A percentile compares a stretch with the other conserved stretches of the same genome.
Evolutionary conservation across 2,113 vertebrate genomes (phyloP).

Genomic region (Sorex araneus): DNA sequence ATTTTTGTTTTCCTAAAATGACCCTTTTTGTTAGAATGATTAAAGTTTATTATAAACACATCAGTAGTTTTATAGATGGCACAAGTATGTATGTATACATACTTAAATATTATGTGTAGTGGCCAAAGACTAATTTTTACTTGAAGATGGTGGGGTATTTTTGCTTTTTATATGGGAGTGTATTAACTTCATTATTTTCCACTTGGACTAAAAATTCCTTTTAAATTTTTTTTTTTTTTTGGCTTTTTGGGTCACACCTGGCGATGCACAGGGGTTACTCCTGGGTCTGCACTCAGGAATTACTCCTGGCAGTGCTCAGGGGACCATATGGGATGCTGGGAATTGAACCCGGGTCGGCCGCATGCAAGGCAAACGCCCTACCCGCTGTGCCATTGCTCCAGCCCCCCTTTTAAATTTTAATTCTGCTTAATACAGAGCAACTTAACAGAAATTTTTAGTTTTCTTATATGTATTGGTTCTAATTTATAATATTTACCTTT

Average conservation of each 20-base stretch:
- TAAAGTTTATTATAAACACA: slow-evolving; percentile 42
- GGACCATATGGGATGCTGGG: no score
- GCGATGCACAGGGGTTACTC: no score
- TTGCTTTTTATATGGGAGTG: slow-evolving; percentile 14
- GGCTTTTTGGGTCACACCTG: no score
- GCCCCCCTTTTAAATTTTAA: no score
- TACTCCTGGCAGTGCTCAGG: no score
- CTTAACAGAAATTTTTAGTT: slow-evolving; percentile 15
- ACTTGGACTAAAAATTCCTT: no score
- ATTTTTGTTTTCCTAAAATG: slow-evolving; percentile 45
- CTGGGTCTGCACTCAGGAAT: no score
- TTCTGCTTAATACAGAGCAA: not conserved
- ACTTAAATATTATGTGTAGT: not conserved
- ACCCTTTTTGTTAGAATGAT: slow-evolving; percentile 42
- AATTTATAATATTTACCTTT: slow-evolving; percentile 53
- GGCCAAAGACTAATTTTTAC: slow-evolving; percentile 9
- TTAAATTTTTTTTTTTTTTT: no score
- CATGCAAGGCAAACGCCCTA: no score
- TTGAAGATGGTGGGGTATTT: slow-evolving; percentile 42
- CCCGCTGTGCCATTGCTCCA: no score
- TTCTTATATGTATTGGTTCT: slow-evolving; percentile 43
- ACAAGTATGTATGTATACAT: not conserved
- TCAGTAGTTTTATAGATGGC: not conserved
- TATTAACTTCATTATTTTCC: slow-evolving; percentile 51
- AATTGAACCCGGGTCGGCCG: no score